A percentile compares a stretch with the other conserved stretches of the same genome.
phyloP scores from a whole-genome alignment of 2,888 invertebrate genomes.

The Caenorhabditis macrosperma region DNA sequence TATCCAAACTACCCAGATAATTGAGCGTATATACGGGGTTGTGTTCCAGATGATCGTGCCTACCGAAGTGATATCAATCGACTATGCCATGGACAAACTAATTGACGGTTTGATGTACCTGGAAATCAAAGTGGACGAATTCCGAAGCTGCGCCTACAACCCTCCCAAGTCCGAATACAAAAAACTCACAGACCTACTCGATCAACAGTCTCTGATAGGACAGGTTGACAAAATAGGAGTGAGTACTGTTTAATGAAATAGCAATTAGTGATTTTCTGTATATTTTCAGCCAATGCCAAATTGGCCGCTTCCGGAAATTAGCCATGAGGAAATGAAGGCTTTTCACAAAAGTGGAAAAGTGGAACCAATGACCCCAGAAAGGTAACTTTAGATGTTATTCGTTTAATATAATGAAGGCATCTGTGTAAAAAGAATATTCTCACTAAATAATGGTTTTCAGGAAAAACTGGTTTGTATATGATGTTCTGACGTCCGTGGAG shows the following conservation, averaged over 20 bases:
- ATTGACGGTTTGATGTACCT: constrained; percentile 66
- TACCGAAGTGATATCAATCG: constrained; percentile 38
- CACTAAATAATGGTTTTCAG: not conserved
- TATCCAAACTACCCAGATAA: no score
- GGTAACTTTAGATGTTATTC: no score
- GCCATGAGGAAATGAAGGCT: constrained; percentile 27
- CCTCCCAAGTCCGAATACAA: constrained; percentile 41
- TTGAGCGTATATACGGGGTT: no score
- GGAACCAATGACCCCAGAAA: constrained; percentile 27
- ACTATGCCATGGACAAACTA: constrained; percentile 42
- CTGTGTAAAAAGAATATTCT: not conserved
- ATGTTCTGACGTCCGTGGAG: constrained; percentile 64
- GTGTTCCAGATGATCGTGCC: constrained; percentile 32
- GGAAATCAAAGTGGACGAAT: constrained; percentile 64
- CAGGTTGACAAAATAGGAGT: constrained; percentile 56
- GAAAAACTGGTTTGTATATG: constrained; percentile 68
- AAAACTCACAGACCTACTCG: constrained; percentile 18
- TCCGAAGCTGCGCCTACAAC: constrained; percentile 61
- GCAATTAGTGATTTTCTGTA: not conserved
- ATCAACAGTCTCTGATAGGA: constrained; percentile 40
- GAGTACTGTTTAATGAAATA: not conserved
- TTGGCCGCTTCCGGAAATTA: constrained; percentile 44
- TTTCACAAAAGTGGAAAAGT: constrained; percentile 11
- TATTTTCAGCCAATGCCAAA: constrained; percentile 59
- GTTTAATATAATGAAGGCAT: no score